A percentile compares a stretch with the other conserved stretches of the same genome.
phyloP scores from a whole-genome alignment of 1,140 invertebrate species.

The Bilobella aurantiaca region DNA sequence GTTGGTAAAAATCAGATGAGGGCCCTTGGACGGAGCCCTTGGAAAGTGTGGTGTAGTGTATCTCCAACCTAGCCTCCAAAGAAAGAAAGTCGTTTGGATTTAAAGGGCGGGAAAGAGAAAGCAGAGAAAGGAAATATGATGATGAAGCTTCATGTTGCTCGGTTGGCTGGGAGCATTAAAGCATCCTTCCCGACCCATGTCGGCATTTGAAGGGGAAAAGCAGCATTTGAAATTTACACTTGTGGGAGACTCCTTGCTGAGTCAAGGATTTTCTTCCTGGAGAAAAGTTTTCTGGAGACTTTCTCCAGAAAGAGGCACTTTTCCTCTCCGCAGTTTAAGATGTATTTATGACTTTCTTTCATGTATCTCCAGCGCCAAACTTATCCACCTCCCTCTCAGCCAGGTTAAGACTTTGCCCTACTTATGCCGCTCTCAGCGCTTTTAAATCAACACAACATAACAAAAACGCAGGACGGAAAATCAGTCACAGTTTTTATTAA shows the following conservation, averaged over 20 bases:
- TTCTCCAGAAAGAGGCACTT: neutral
- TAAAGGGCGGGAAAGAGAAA: constrained; percentile 7
- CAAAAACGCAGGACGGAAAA: neutral
- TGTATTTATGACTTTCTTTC: constrained; percentile 8
- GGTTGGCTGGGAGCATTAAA: neutral
- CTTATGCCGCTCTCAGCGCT: neutral
- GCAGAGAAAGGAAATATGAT: neutral
- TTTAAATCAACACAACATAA: neutral
- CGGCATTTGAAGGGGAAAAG: neutral
- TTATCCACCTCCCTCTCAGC: neutral
- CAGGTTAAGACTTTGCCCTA: neutral
- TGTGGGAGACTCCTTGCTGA: constrained; percentile 3
- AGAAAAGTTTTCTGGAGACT: neutral
- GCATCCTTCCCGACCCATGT: too few relatives aligned
- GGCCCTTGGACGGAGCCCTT: too few relatives aligned
- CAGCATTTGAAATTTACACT: constrained; percentile 1
- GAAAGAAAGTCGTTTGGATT: constrained; percentile 7
- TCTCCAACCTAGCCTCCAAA: neutral
- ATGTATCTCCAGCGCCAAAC: neutral
- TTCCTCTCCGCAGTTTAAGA: neutral
- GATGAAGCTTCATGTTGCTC: constrained; percentile 1
- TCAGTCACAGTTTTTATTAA: too few relatives aligned
- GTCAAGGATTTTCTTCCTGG: neutral
- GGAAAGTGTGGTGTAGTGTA: neutral
- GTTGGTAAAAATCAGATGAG: too few relatives aligned